These are phyloP conservation scores for Caenorhabditis japonica DNA, from an alignment of 2,888 invertebrate genomes.

Conservation along the genomic window DNA sequence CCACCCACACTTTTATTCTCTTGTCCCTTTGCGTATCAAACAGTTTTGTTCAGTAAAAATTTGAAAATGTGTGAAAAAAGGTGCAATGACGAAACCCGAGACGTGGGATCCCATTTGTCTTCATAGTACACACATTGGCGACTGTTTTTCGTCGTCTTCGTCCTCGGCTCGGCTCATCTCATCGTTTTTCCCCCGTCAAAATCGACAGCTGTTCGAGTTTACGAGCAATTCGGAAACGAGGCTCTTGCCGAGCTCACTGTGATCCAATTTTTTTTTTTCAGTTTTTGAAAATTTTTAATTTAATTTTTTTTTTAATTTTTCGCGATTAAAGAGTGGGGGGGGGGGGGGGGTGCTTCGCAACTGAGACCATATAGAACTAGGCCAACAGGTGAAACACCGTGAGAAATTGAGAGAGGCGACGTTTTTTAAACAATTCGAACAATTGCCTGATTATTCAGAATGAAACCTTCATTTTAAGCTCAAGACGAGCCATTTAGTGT, in stretches of 20 bases:
- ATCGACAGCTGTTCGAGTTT: constrained; percentile 45
- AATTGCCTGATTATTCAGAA: no score
- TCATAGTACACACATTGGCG: constrained; percentile 23
- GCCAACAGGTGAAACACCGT: no score
- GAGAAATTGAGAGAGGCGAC: no score
- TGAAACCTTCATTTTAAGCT: no score
- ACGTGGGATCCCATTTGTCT: constrained; percentile 15
- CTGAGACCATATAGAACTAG: no score
- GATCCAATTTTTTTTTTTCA: no score
- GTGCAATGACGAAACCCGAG: constrained; percentile 20
- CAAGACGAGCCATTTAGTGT: no score
- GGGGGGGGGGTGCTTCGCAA: no score
- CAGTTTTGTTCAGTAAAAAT: constrained; percentile 28
- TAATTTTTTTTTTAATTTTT: constrained; percentile 10
- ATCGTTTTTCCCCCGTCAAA: constrained; percentile 39
- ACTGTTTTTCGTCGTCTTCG: constrained; percentile 38
- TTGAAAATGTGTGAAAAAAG: constrained; percentile 18
- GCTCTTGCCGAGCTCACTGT: constrained; percentile 4
- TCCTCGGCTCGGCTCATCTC: no score
- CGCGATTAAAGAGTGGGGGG: no score
- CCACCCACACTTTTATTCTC: not conserved
- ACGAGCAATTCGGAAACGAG: constrained; percentile 36
- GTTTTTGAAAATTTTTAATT: not conserved
- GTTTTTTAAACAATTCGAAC: no score
- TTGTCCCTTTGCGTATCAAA: not conserved